Percentiles rank a stretch among this genome's conserved stretches.
These are phyloP conservation scores for Dasypogon diadema DNA, from an alignment of 2,888 invertebrate species.

Conservation along the genomic window DNA sequence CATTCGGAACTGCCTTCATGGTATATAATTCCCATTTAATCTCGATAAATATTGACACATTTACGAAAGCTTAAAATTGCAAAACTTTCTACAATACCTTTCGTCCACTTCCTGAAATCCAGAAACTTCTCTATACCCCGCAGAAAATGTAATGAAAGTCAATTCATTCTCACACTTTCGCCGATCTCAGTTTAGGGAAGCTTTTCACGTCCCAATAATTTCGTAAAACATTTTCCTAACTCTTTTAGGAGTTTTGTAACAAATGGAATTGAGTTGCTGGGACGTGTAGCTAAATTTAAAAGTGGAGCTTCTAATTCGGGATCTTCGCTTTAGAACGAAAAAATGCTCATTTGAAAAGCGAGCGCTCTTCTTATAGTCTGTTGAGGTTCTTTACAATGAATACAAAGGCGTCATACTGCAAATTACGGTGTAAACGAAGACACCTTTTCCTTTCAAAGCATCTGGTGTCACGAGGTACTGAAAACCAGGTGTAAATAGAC, in stretches of 20 bases:
- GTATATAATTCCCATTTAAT: neutral
- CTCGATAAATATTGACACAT: constrained; percentile 6
- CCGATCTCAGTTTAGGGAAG: constrained; percentile 29
- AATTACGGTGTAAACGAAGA: constrained; percentile 22
- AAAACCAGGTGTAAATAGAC: constrained; percentile 11
- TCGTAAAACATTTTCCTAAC: constrained; percentile 54
- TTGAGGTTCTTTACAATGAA: neutral
- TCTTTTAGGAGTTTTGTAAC: constrained; percentile 45
- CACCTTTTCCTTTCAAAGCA: constrained; percentile 1
- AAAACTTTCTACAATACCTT: constrained; percentile 13
- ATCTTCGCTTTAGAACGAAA: neutral
- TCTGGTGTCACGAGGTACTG: neutral
- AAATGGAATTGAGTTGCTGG: constrained; percentile 26
- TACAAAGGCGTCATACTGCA: constrained; percentile 2
- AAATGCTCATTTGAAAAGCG: constrained; percentile 24
- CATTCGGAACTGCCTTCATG: neutral
- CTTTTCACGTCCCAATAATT: constrained; percentile 54
- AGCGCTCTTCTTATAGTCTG: neutral
- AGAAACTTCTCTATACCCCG: no score
- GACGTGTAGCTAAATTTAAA: constrained; percentile 35
- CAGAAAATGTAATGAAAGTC: constrained; percentile 13
- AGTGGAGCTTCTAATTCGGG: neutral
- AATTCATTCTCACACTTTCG: constrained; percentile 21
- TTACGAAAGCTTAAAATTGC: neutral
- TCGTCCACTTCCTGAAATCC: constrained; percentile 20